Percentiles rank a stretch among this genome's conserved stretches.
phyloP scores from a whole-genome alignment of 2,797 vertebrate species.

The Trachurus trachurus region DNA sequence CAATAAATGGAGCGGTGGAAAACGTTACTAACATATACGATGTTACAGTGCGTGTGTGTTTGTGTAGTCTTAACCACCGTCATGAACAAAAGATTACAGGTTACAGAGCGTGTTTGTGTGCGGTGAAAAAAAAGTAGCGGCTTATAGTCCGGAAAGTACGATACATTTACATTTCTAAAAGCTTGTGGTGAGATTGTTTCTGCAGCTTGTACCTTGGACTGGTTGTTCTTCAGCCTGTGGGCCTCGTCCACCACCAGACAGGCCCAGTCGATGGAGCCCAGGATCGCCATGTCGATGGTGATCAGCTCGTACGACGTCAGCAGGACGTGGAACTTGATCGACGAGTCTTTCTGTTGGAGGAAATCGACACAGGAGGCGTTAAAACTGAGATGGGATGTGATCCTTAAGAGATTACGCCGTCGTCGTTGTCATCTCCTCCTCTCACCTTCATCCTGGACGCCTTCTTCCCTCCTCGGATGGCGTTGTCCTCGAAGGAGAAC shows the following conservation, averaged over 20 bases:
- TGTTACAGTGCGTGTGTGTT: no score
- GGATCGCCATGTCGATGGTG: constrained; percentile 96
- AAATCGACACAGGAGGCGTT: neutral
- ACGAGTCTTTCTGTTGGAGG: constrained; percentile 93
- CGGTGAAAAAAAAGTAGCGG: no score
- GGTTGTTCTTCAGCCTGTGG: constrained; percentile 98
- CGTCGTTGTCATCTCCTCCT: neutral
- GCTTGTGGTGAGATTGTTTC: no score
- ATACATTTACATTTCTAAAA: no score
- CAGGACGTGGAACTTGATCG: constrained; percentile 96
- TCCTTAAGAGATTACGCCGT: no score
- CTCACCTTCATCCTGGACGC: constrained; percentile 96
- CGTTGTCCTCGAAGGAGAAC: constrained; percentile 99
- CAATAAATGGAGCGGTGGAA: no score
- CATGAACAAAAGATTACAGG: no score
- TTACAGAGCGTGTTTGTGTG: no score
- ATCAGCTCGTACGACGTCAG: constrained; percentile 97
- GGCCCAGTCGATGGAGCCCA: constrained; percentile 99
- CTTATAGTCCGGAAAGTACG: no score
- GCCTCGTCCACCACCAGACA: constrained; percentile 98
- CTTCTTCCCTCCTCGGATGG: constrained; percentile 97
- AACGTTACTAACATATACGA: no score
- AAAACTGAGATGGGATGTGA: no score
- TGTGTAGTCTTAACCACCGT: no score
- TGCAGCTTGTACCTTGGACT: constrained; percentile 90